phyloP scores from a whole-genome alignment of 30 jellyfish, hydroid and myxozoan species.

The Rhopilema esculentum region DNA sequence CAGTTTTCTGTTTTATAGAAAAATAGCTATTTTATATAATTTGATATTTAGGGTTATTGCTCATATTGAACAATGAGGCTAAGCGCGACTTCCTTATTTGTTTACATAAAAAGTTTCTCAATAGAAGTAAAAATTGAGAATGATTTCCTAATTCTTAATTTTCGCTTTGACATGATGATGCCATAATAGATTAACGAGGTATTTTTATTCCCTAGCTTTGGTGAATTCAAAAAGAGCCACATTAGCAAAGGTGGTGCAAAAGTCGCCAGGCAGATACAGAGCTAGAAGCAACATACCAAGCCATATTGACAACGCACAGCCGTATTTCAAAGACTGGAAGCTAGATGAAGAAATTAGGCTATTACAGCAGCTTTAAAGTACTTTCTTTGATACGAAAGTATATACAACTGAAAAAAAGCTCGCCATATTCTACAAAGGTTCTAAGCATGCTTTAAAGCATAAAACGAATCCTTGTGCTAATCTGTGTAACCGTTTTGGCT shows the following conservation, averaged over 20 bases:
- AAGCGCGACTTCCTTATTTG: too few species aligned
- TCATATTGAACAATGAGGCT: too few species aligned
- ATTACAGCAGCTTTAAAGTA: slow-evolving; percentile 1
- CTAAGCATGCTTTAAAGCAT: background rate
- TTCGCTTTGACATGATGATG: background rate
- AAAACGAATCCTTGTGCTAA: background rate
- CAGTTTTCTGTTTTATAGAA: too few species aligned
- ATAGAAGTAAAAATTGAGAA: too few species aligned
- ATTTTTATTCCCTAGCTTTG: slow-evolving; percentile 22
- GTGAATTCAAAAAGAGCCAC: slow-evolving; percentile 64
- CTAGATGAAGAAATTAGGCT: slow-evolving; percentile 67
- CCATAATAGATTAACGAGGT: background rate
- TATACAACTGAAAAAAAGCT: background rate
- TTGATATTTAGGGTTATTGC: too few species aligned
- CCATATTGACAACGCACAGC: slow-evolving; percentile 1
- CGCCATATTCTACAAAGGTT: background rate
- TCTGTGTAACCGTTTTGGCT: background rate
- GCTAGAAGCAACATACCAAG: slow-evolving; percentile 25
- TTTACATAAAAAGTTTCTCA: too few species aligned
- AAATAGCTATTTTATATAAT: too few species aligned
- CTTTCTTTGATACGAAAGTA: background rate
- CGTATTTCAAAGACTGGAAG: slow-evolving; percentile 51
- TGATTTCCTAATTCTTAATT: too few species aligned
- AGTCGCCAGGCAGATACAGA: background rate
- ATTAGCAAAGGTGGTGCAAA: slow-evolving; percentile 21